These are phyloP conservation scores for Struthidea cinerea DNA, from an alignment of 2,113 vertebrate species.

Conservation along the genomic window DNA sequence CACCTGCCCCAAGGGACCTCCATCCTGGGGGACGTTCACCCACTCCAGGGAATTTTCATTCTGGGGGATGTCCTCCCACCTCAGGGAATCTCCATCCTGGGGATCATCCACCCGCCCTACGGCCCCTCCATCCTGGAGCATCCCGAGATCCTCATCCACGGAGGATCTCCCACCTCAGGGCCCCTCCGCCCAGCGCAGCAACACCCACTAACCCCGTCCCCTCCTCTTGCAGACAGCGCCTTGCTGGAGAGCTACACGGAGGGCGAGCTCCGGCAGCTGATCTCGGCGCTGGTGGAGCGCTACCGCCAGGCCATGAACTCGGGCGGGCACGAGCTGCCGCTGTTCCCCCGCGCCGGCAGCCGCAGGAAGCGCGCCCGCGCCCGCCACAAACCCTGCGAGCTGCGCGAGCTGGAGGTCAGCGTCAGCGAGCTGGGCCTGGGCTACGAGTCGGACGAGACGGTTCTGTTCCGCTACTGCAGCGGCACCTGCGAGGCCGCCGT, in stretches of 20 bases:
- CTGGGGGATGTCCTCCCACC: background rate
- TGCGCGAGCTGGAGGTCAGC: constrained; percentile 83
- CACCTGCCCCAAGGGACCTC: background rate
- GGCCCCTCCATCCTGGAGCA: accelerated
- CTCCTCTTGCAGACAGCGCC: constrained; percentile 77
- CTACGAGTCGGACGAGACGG: constrained; percentile 89
- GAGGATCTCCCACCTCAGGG: accelerated
- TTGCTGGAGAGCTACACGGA: constrained; percentile 93
- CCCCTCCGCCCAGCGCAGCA: accelerated
- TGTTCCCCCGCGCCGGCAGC: constrained; percentile 54
- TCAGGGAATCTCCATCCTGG: background rate
- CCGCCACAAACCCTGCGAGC: constrained; percentile 73
- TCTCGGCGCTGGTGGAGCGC: constrained; percentile 75
- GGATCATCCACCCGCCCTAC: background rate
- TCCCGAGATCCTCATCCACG: accelerated
- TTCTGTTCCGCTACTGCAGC: constrained; percentile 92
- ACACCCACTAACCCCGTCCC: accelerated
- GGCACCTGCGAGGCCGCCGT: constrained; percentile 81
- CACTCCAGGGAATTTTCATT: background rate
- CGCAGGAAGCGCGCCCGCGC: constrained; percentile 83
- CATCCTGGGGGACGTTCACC: accelerated
- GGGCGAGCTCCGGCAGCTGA: constrained; percentile 83
- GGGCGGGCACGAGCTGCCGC: constrained; percentile 23
- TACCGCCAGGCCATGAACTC: constrained; percentile 76
- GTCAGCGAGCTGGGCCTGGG: constrained; percentile 91